phyloP scores from a whole-genome alignment of 2,113 vertebrate genomes.

The Carassius gibelio region DNA sequence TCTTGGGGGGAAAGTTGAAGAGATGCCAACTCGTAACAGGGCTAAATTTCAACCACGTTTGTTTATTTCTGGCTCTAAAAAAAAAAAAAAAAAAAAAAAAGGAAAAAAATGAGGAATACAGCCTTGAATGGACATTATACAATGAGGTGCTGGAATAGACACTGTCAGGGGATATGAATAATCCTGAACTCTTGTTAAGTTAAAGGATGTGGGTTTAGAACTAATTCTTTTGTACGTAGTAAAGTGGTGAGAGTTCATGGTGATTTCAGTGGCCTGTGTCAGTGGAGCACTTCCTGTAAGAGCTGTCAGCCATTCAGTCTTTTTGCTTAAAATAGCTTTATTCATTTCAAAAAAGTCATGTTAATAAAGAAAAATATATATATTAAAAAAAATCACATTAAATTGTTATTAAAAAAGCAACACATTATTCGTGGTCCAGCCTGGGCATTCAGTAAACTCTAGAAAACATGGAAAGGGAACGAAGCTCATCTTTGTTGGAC shows the following conservation, averaged over 20 bases:
- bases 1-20: neutral
- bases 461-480: slow-evolving; percentile 59
- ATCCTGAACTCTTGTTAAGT: slow-evolving; percentile 28
- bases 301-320: neutral
- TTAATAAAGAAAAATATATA: slow-evolving; percentile 45
- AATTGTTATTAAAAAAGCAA: slow-evolving; percentile 32
- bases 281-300: neutral
- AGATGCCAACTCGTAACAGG: neutral
- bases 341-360: slow-evolving; percentile 64
- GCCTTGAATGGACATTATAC: neutral
- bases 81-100: too few relatives aligned
- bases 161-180: neutral
- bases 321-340: slow-evolving; percentile 43
- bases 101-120: too few relatives aligned
- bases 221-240: neutral
- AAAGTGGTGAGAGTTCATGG: neutral
- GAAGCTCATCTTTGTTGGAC: neutral
- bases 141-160: neutral
- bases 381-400: slow-evolving; percentile 58
- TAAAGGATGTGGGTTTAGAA: slow-evolving; percentile 51
- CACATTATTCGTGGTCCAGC: neutral
- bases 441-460: slow-evolving; percentile 74
- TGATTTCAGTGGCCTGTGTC: neutral
- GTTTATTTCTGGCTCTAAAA: neutral
- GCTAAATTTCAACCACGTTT: neutral